Percentiles rank a stretch among this genome's conserved stretches.
phyloP scores from a whole-genome alignment of 2,797 vertebrate species.

The Odontamblyopus lacepedii region DNA sequence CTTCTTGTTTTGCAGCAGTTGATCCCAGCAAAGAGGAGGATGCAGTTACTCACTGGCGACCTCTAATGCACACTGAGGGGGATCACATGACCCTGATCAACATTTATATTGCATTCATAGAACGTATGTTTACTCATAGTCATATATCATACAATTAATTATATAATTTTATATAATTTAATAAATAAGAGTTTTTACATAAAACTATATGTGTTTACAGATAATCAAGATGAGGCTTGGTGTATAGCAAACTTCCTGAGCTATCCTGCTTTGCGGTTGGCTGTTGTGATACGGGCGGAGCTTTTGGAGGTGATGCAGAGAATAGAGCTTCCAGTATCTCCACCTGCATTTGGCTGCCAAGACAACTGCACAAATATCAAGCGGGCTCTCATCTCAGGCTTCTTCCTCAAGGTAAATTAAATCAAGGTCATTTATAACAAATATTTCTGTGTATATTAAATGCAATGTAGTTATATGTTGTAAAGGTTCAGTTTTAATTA shows the following conservation, averaged over 20 bases:
- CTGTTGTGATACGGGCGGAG: constrained; percentile 83
- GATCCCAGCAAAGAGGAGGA: constrained; percentile 78
- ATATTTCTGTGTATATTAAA: neutral
- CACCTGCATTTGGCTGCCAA: constrained; percentile 86
- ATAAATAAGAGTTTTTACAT: neutral
- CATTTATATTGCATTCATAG: constrained; percentile 86
- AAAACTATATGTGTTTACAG: constrained; percentile 60
- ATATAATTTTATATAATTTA: neutral
- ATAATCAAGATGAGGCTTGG: constrained; percentile 85
- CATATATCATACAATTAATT: neutral
- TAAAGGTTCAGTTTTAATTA: neutral
- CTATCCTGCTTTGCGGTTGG: constrained; percentile 79
- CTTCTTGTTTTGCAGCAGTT: constrained; percentile 82
- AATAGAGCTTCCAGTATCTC: constrained; percentile 91
- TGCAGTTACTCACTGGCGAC: constrained; percentile 70
- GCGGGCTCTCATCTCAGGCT: constrained; percentile 90
- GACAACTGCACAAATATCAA: constrained; percentile 89
- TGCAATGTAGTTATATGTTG: neutral
- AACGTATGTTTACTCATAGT: constrained; percentile 76
- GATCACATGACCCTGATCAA: constrained; percentile 96
- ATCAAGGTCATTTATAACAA: neutral
- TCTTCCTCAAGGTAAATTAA: constrained; percentile 88
- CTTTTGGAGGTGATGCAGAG: constrained; percentile 91
- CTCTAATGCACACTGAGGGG: constrained; percentile 84
- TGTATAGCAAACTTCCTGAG: constrained; percentile 85